Conservation (phyloP, 2,888 invertebrate species). For the Eupithecia insigniata region DNA sequence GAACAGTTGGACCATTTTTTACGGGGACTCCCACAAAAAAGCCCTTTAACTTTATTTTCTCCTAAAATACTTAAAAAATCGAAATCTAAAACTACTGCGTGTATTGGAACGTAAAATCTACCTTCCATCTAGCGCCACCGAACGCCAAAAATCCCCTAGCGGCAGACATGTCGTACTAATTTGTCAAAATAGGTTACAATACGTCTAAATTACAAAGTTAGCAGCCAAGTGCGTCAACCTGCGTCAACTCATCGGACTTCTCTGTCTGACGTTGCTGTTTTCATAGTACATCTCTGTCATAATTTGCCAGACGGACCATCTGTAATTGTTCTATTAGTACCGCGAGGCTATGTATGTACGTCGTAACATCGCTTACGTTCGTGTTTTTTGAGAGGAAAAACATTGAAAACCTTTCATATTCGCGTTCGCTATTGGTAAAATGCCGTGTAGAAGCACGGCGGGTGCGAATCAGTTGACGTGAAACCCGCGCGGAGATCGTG, state of each 20-base stretch:
- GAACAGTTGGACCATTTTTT: too few relatives aligned
- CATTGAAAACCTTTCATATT: slow-evolving; percentile 49
- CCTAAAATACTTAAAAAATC: too few relatives aligned
- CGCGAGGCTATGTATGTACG: slow-evolving; percentile 78
- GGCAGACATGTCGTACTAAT: slow-evolving; percentile 76
- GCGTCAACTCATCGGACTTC: slow-evolving; percentile 52
- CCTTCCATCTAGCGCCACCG: slow-evolving; percentile 55
- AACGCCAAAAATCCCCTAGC: slow-evolving; percentile 67
- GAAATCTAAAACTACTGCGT: too few relatives aligned
- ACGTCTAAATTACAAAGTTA: slow-evolving; percentile 55
- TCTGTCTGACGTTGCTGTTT: slow-evolving; percentile 53
- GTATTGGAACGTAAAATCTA: slow-evolving; percentile 56
- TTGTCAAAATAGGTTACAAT: slow-evolving; percentile 81
- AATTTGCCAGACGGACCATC: slow-evolving; percentile 56
- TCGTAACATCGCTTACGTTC: slow-evolving; percentile 71
- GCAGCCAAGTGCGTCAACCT: slow-evolving; percentile 43
- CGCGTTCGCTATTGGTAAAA: slow-evolving; percentile 59
- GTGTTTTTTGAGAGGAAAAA: slow-evolving; percentile 64
- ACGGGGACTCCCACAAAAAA: too few relatives aligned
- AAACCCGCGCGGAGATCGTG: slow-evolving; percentile 58
- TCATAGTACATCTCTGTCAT: slow-evolving; percentile 39
- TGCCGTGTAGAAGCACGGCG: slow-evolving; percentile 60
- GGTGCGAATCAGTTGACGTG: slow-evolving; percentile 66
- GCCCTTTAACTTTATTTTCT: too few relatives aligned
- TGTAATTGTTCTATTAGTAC: slow-evolving; percentile 53